Base-by-base conservation (phyloP, 2,888 invertebrate genomes). In the Zhuqinia jingwanae region DNA sequence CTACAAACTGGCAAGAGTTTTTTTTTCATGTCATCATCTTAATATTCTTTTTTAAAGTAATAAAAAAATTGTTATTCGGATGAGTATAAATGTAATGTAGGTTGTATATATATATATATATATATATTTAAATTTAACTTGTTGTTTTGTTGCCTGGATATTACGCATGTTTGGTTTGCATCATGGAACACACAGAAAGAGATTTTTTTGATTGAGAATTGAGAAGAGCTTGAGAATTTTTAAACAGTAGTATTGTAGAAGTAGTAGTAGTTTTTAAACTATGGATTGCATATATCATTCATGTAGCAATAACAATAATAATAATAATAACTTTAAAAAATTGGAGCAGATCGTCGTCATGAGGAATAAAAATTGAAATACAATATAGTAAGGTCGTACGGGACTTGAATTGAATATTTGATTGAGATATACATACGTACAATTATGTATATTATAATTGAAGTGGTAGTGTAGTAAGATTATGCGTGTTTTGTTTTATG, bases 141-240 rank as follows among this genome's bases (percentile, higher is more conserved):
- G 65, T 65, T 47, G 70, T 13, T 20, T 50, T 75, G 73, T 45
- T 30, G 27, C 25, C n/a, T n/a, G n/a, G 15, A 36, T 63, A 45
- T 42, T 65, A 80, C 45, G 20, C 60, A 78, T 30, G 27, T 53
- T 30, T 20, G 68, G 60, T 79, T 47, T 36, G 47, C 45, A 47
- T 70, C 30, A 36, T 36, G 36, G 78, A 85, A 78, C 78, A 78
- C 85, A 78, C 56, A 63, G 75, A 75, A 50, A 84, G 85, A 85
- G 85, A 85, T 84, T 84, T n/a, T n/a, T 50, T 22, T 63, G 27
- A 50, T 63, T 83, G 65, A 68, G 63, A 63, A 58, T 50, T 50
- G n/a, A 50, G 22, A 50, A 27, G 65, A 47, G 47, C 50, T n/a
- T 79, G 77, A 77, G 77, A 77, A 60, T 77, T 22, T 50, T 47